A percentile compares a stretch with the other conserved stretches of the same genome.
Evolutionary conservation across 35 echinoderm and acorn worm species (phyloP).

Genomic region (Lytechinus variegatus): DNA sequence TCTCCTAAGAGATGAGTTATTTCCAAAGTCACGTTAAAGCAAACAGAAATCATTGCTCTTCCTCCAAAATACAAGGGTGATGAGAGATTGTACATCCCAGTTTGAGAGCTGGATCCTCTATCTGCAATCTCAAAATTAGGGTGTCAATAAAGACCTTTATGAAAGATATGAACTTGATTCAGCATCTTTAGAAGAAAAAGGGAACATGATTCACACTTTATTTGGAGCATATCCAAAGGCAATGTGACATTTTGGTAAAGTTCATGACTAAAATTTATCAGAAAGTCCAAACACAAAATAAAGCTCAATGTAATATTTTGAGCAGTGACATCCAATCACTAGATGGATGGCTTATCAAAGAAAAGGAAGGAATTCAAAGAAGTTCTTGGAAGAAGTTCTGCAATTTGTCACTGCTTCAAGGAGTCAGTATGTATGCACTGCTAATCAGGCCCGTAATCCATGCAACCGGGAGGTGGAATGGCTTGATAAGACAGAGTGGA

Average conservation of each 20-base stretch:
- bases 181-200: neutral
- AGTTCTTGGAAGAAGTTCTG: neutral
- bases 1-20: neutral
- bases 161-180: neutral
- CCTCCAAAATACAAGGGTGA: neutral
- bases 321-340: neutral
- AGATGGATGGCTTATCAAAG: neutral
- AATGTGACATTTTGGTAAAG: neutral
- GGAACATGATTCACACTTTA: neutral
- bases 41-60: neutral
- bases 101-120: neutral
- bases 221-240: neutral
- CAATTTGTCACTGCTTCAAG: neutral
- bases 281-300: neutral
- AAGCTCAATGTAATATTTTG: neutral
- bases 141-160: neutral
- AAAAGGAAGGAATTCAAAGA: neutral
- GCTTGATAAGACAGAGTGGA: neutral
- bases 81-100: neutral
- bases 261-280: neutral
- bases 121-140: neutral
- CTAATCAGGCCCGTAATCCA: neutral
- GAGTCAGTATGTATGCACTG: neutral
- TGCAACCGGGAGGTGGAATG: neutral
- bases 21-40: conserved; percentile 12